Base-by-base conservation (phyloP, 92 coral and sea anemone species). In the Zoanthus sociatus region DNA sequence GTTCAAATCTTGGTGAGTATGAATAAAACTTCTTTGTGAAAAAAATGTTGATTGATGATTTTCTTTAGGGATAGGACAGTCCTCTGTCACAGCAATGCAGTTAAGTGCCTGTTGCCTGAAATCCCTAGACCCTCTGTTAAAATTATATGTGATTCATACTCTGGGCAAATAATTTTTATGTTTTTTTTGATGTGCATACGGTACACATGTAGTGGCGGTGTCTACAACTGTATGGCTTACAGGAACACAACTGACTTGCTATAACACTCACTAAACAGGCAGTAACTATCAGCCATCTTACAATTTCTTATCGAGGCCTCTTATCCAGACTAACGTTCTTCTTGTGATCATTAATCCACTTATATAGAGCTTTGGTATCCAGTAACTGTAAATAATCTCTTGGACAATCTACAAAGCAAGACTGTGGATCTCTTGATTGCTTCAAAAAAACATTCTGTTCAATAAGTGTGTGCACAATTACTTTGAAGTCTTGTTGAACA, bases 321-420 rank as follows among this genome's bases (percentile, higher is more conserved):
- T 78, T 88, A 20, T 73, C 91, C 10, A 84, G 91, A 26, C 48
- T 63, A 9, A 93, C 73, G 44, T 90, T 93, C 55, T 87, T 78
- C 77, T 88, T 90, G 79, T 88, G 95, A 5, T 76, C 73, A 88
- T 93, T 90, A 42, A 90, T 90, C 95, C 93, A 86, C 21, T 79
- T 63, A 50, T 84, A 93, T 7, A 93, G n/a, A 14, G 68, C 74
- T 50, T 64, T 78, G 15, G 94, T 5, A 54, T 89, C 88, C 51
- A 92, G 88, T 72, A 79, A 69, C 56, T 89, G 86, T 9, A 89
- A 58, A 20, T 88, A 92, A 72, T 89, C 89, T 32, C 86, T 77
- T 5, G 91, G 92, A 53, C 95, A 92, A 42, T 86, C 83, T 1
- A 86, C 77, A 33, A 89, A 86, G 31, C 18, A 71, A 46, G 44